Conservation (phyloP, 2,113 vertebrate genomes). For the Laticauda colubrina region DNA sequence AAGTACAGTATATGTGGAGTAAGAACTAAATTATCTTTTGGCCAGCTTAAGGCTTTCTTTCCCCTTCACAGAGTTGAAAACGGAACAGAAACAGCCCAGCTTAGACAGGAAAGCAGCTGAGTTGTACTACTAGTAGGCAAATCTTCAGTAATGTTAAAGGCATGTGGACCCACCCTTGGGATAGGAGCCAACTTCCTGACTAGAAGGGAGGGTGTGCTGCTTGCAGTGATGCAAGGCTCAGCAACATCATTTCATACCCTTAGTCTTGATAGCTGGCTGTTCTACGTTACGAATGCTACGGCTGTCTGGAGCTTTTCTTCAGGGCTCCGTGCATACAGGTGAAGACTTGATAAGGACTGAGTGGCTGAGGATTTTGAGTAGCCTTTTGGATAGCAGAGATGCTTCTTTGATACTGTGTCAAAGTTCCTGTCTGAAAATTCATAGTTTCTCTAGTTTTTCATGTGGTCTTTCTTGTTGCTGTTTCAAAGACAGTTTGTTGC, state of each 20-base stretch:
- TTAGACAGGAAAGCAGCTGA: neutral
- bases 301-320: neutral
- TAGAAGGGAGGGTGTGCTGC: neutral
- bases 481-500: neutral
- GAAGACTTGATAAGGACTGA: neutral
- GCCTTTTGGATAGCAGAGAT: neutral
- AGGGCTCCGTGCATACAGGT: neutral
- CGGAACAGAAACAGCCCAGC: fast-evolving
- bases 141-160: neutral
- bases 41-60: neutral
- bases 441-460: neutral
- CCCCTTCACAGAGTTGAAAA: fast-evolving
- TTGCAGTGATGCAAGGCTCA: neutral
- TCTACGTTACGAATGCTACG: neutral
- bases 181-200: neutral
- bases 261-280: fast-evolving
- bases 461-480: neutral
- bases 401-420: neutral
- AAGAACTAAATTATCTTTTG: neutral
- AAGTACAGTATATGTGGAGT: neutral
- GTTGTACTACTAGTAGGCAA: neutral
- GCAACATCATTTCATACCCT: neutral
- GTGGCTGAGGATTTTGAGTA: neutral
- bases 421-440: neutral
- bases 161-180: neutral